Evolutionary conservation across 2,888 invertebrate species (phyloP), one percentile per base, ranked within the genome.

Genomic region (Noctua comes): DNA sequence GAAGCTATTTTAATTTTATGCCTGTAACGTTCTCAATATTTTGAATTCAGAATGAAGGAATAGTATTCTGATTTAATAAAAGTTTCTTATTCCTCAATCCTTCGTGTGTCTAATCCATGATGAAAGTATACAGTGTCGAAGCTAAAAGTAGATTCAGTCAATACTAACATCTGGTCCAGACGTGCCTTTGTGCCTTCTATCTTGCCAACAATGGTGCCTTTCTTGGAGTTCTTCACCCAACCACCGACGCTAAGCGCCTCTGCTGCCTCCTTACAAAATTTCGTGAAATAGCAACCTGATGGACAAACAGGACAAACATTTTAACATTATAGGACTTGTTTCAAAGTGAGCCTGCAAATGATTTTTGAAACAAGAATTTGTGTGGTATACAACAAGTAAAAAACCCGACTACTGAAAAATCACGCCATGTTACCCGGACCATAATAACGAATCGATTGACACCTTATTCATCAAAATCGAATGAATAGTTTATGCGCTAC

Each of bases 141-240:
- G 11, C 8, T 54, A 31, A 36, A 8, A 48, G 68, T 48, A 24
- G 21, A 18, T 77, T 64, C n/a, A 64, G 16, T 54, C 2, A 43
- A 59, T 86, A 91, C 93, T 97, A 95, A 99, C 99, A 99, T 98
- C 93, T 98, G 98, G 91, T 99, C 98, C 73, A 99, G 97, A 89
- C 97, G 97, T 13, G 97, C 96, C 92, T 98, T 98, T 66, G 97
- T 97, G 21, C 99, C 99, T 95, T 99, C 99, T 93, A 99, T 97
- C 94, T 98, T 98, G 73, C 99, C 99, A 13, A 98, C 97, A 75
- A 99, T 98, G 24, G 99, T 99, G 36, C 99, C 99, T 81, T 97
- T 97, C 93, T 98, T 98, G 66, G 98, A 98, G 94, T 99, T 99
- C 96, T 99, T 99, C 87, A 99, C 98, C 99, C 99, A 99, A 16